Evolutionary conservation across 2,797 vertebrate species (phyloP).

Genomic region (Sebastes variabilis): DNA sequence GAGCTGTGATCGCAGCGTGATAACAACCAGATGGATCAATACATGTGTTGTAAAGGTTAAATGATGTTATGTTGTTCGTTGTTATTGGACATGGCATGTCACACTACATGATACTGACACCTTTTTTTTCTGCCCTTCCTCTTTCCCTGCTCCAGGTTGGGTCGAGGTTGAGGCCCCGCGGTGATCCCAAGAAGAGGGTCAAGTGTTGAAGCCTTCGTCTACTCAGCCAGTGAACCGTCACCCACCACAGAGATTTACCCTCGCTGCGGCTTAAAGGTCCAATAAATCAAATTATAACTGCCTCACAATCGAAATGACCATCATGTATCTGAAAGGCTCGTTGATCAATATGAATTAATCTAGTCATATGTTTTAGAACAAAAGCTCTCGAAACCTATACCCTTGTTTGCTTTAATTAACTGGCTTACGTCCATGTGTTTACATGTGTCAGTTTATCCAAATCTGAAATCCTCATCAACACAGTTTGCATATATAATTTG

Average conservation of each 20-base stretch:
- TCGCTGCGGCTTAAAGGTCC: slow-evolving; percentile 12
- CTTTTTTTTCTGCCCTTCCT: slow-evolving; percentile 52
- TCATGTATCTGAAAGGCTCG: background rate
- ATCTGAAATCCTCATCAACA: background rate
- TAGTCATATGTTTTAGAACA: background rate
- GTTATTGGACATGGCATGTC: slow-evolving; percentile 80
- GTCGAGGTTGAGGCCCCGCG: slow-evolving; percentile 43
- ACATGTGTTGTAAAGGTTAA: slow-evolving; percentile 88
- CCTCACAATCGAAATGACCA: background rate
- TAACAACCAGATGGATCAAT: slow-evolving; percentile 86
- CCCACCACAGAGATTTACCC: slow-evolving; percentile 30
- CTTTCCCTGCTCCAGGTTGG: slow-evolving; percentile 44
- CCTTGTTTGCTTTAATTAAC: background rate
- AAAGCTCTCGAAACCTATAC: background rate
- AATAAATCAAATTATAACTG: slow-evolving; percentile 5
- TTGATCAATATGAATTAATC: background rate
- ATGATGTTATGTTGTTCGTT: slow-evolving; percentile 84
- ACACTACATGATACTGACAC: slow-evolving; percentile 80
- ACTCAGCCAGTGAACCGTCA: slow-evolving; percentile 29
- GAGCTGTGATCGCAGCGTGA: slow-evolving; percentile 79
- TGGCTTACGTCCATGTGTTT: background rate
- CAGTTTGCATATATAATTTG: background rate
- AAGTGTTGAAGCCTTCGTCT: slow-evolving; percentile 41
- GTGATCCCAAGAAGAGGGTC: slow-evolving; percentile 65
- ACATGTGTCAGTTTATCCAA: background rate